Percentiles rank a stretch among this genome's conserved stretches.
phyloP scores from a whole-genome alignment of 2,888 invertebrate species.

The Macrosiphum euphorbiae region DNA sequence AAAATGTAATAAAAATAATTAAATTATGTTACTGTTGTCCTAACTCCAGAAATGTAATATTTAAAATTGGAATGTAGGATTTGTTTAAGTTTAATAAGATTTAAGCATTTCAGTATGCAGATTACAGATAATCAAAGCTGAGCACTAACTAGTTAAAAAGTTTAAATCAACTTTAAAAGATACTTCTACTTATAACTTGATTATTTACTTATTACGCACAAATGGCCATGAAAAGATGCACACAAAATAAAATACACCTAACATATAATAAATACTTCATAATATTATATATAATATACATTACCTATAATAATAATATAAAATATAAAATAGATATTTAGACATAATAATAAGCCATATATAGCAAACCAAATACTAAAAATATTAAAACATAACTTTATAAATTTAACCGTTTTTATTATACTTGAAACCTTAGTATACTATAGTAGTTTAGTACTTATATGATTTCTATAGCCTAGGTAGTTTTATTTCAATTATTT shows the following conservation, averaged over 20 bases:
- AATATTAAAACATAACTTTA: too few relatives aligned
- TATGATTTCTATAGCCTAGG: too few relatives aligned
- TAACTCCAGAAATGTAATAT: background rate
- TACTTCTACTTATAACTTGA: background rate
- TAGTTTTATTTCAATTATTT: too few relatives aligned
- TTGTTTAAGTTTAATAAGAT: background rate
- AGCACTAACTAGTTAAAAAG: background rate
- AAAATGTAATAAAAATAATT: background rate
- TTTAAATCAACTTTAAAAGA: background rate
- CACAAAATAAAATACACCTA: background rate
- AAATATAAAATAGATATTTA: too few relatives aligned
- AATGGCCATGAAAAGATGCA: background rate
- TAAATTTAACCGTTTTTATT: too few relatives aligned
- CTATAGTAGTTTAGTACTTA: too few relatives aligned
- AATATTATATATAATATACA: too few relatives aligned
- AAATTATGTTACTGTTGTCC: background rate
- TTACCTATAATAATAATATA: too few relatives aligned
- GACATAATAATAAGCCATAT: too few relatives aligned
- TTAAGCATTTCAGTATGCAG: background rate
- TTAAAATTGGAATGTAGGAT: background rate
- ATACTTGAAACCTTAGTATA: too few relatives aligned
- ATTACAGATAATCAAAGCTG: slow-evolving; percentile 6
- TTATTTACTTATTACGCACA: background rate
- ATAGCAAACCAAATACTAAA: too few relatives aligned
- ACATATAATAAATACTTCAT: background rate